Evolutionary conservation across 2,888 invertebrate genomes (phyloP).

Genomic region (Apamea monoglypha): DNA sequence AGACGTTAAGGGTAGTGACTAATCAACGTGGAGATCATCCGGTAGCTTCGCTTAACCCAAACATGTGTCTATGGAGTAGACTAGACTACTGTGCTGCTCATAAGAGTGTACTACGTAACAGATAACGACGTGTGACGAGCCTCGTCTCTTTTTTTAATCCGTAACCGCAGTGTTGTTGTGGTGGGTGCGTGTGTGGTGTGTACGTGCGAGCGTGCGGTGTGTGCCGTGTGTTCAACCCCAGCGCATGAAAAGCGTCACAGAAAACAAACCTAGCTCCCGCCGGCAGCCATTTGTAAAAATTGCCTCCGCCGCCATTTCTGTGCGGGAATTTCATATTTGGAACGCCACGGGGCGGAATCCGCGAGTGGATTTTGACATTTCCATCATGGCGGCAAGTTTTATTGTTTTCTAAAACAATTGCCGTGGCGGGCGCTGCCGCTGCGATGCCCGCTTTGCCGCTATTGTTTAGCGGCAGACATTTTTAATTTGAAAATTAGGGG

Average conservation of each 20-base stretch:
- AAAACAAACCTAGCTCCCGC: slow-evolving; percentile 81
- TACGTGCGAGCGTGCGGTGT: slow-evolving; percentile 22
- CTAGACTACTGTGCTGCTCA: slow-evolving; percentile 10
- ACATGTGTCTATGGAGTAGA: slow-evolving; percentile 22
- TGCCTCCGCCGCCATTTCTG: slow-evolving; percentile 89
- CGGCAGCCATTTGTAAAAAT: slow-evolving; percentile 90
- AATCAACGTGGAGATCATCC: slow-evolving; percentile 43
- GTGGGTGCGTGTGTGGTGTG: slow-evolving; percentile 23
- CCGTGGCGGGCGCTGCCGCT: slow-evolving; percentile 58
- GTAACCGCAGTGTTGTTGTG: slow-evolving; percentile 56
- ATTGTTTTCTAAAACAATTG: slow-evolving; percentile 89
- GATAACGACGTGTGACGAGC: slow-evolving; percentile 20
- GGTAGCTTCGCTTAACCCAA: slow-evolving; percentile 8
- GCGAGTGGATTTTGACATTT: slow-evolving; percentile 83
- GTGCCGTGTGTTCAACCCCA: slow-evolving; percentile 61
- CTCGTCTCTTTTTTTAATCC: slow-evolving; percentile 40
- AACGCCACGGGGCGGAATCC: slow-evolving; percentile 86
- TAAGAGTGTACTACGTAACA: slow-evolving; percentile 8
- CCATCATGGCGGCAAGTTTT: slow-evolving; percentile 84
- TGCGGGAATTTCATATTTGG: slow-evolving; percentile 89
- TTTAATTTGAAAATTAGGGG: slow-evolving; percentile 87
- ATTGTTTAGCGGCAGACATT: slow-evolving; percentile 86
- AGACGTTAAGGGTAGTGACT: slow-evolving; percentile 42
- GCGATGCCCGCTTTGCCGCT: slow-evolving; percentile 82
- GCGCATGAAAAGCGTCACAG: slow-evolving; percentile 70